Base-by-base conservation (phyloP, 2,888 invertebrate genomes). In the Drosophila cracens region DNA sequence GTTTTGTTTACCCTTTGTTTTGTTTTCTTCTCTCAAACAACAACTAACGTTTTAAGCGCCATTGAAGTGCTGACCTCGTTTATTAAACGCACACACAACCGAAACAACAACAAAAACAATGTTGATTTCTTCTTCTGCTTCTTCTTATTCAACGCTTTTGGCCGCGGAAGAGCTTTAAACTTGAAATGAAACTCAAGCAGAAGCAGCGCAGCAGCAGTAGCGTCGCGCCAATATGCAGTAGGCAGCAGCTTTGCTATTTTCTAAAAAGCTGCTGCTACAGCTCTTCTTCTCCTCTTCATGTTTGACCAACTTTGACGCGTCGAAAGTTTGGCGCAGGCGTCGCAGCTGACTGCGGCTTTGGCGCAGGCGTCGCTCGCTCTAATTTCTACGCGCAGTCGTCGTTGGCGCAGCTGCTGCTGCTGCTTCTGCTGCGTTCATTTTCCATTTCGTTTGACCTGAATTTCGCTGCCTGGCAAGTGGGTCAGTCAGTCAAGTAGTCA, bases 361-460 rank as follows among this genome's bases (percentile, higher is more conserved):
- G 21, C 46, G 46, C 46, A 46, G 52, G 36, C 46, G 51, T 67
- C 38, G 67, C 70, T 74, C 85, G 90, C 88, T 90, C 88, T 81
- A 90, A 90, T 88, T 90, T 90, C 88, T 88, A 89, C 89, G 89
- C 87, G 87, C 90, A 83, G 87, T 62, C 76, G 82, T 53, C 34
- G 34, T 5, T 16, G 34, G 34, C 36, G 54, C 31, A 16, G 54
- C 11, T 36, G 29, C 18, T 29, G 18, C 16, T 27, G 33, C 21
- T 36, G 21, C 46, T 46, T 46, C 76, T 61, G 65, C 76, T 54
- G 68, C 77, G 66, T 81, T 85, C 85, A 91, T 92, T 92, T 92
- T 92, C 91, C 90, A 91, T 92, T 92, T 92, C 92, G 83, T 92
- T 92, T 92, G 92, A 90, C 92, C 92, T 87, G 89, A 81, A 90